Evolutionary conservation across 1,140 invertebrate species (phyloP), one percentile per base, ranked within the genome.

Genomic region (Coboldia fuscipes): DNA sequence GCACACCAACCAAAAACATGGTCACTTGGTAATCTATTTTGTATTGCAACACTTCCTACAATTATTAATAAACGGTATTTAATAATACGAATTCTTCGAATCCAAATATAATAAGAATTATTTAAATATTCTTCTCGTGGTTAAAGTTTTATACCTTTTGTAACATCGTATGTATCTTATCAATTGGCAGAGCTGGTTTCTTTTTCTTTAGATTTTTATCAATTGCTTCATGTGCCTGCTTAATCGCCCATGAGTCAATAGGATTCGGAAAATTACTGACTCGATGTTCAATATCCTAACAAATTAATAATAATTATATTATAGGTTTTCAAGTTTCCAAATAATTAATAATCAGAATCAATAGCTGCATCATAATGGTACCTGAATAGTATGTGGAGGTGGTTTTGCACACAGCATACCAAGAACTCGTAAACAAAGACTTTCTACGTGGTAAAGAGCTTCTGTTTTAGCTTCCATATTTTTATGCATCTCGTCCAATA

Each of bases 11-110:
- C 44, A 96, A 75, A 58, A 89, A 96, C 13, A 86, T 60, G 12
- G 84, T 76, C 12, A 96, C 84, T 42, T 82, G 76, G 39, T 71
- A 73, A 55, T 97, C 92, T 30, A 96, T 76, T 62, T 93, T 93
- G 58, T 90, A 89, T 35, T 80, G 75, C 20, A 96, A 65, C 39
- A 94, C 76, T 64, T 96, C 89, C 82, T 92, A 54, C 22, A 57
- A 64, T 45, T 41, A 45, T 37, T 36, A 13, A 13, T 6, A 30
- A 9, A 30, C 14, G 29, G n/a, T 24, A 24, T 8, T 24, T 24
- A 24, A 7, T 24, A 8, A 8, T 24, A n/a, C n/a, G 7, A n/a
- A n/a, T n/a, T n/a, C n/a, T n/a, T n/a, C n/a, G n/a, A n/a, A n/a
- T n/a, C n/a, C n/a, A n/a, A n/a, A n/a, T n/a, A n/a, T n/a, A n/a